Evolutionary conservation across 2,113 vertebrate genomes (phyloP).

Genomic region (Anseranas semipalmata): DNA sequence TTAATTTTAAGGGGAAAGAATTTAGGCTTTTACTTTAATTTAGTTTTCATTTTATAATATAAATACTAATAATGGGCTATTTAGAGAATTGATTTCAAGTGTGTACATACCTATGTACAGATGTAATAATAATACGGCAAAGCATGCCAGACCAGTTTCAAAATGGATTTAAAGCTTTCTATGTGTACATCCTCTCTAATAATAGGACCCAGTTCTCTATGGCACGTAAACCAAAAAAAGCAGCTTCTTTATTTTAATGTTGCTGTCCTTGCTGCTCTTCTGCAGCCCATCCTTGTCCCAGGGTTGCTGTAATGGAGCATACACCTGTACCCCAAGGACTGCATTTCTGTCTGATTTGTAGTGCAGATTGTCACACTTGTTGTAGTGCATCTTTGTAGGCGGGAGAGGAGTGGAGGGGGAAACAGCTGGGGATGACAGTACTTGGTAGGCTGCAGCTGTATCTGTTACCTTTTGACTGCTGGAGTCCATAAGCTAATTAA

Average conservation of each 20-base stretch:
- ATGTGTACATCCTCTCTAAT: neutral
- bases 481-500: neutral
- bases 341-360: neutral
- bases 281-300: neutral
- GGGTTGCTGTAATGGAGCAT: neutral
- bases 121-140: neutral
- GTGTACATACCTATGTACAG: neutral
- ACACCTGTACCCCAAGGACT: neutral
- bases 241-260: conserved; percentile 4
- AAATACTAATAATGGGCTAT: neutral
- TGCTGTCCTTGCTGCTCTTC: neutral
- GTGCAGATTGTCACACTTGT: neutral
- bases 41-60: neutral
- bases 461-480: neutral
- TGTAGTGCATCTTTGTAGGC: neutral
- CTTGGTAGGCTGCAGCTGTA: neutral
- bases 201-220: neutral
- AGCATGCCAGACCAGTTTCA: rapidly evolving
- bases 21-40: neutral
- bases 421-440: neutral
- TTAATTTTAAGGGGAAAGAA: neutral
- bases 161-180: neutral
- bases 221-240: neutral
- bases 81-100: neutral
- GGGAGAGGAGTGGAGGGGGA: neutral